Base-by-base conservation (phyloP, 2,888 invertebrate genomes). In the Alsophila aescularia region DNA sequence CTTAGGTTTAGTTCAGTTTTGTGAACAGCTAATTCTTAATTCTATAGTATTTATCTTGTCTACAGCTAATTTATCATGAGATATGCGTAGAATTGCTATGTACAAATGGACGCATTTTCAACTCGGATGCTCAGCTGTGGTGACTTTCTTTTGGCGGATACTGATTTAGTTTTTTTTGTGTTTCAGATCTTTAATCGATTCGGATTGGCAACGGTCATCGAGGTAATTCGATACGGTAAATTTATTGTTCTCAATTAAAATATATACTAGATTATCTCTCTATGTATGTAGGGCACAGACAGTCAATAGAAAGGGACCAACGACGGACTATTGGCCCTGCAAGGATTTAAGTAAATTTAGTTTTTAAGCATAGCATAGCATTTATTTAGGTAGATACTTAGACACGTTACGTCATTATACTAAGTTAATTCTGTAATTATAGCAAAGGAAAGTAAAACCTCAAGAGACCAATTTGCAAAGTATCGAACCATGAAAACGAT, bases 81-180 rank as follows among this genome's bases (percentile, higher is more conserved):
- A 47, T 59, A 76, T 70, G 72, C 72, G 68, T 75, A 64, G 66
- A 69, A 73, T 69, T 69, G 64, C 58, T 72, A 75, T 68, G 76
- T 70, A 70, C 67, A 42, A 71, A 71, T 70, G 47, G 57, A 62
- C 61, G 60, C 61, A 61, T 58, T 64, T 72, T 62, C 70, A 77
- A 70, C 75, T 77, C 74, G 70, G 73, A 74, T 64, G 62, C 70
- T 24, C 24, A 24, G 65, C 74, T 73, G 62, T 62, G 57, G 51
- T 53, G 58, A 74, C 81, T 82, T 81, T 82, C 81, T 76, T 77
- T 56, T 50, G 39, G 8, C 13, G 15, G 27, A 47, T 41, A 29
- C 1, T 37, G 12, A 42, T 18, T 40, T 50, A 8, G 9, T 41
- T 56, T 45, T 52, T 35, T 55, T 52, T 61, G n/a, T 58, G 50